Percentiles rank a stretch among this genome's conserved stretches.
These are phyloP conservation scores for Atrichornis clamosus DNA, from an alignment of 2,113 vertebrate species.

Conservation along the genomic window DNA sequence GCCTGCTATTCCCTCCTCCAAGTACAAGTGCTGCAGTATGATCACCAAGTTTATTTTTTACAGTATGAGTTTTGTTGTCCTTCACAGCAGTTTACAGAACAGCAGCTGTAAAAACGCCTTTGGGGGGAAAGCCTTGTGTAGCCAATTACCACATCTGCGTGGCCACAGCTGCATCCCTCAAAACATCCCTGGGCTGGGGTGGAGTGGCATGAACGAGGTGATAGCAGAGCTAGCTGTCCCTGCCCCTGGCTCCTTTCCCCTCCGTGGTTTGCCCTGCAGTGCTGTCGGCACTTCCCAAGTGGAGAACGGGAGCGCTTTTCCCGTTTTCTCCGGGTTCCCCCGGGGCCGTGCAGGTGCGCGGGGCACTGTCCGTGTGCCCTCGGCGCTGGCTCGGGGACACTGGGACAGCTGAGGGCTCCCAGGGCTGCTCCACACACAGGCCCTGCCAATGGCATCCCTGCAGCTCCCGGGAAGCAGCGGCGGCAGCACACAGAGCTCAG, in stretches of 20 bases:
- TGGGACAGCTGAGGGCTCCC: not conserved
- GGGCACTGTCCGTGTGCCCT: not conserved
- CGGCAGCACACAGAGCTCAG: conserved; percentile 11
- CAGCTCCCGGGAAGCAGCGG: not conserved
- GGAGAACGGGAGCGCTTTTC: not conserved
- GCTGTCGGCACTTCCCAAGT: not conserved
- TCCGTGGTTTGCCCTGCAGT: not conserved
- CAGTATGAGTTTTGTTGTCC: not conserved
- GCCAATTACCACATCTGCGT: not conserved
- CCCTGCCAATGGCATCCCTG: not conserved
- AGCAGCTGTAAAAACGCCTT: not conserved
- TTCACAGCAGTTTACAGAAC: not conserved
- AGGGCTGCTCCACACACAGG: not conserved
- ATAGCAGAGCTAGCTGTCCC: not conserved
- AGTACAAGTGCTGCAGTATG: not conserved
- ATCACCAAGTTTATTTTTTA: not conserved
- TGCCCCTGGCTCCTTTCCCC: not conserved
- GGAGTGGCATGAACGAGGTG: not conserved
- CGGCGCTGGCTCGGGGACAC: not conserved
- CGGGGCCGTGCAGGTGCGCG: not conserved
- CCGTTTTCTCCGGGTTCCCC: not conserved
- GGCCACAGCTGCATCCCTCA: not conserved
- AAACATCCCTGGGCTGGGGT: not conserved
- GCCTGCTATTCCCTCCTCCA: not conserved
- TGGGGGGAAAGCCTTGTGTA: not conserved